Base-by-base conservation (phyloP, 2,113 vertebrate species). In the Chionis minor region DNA sequence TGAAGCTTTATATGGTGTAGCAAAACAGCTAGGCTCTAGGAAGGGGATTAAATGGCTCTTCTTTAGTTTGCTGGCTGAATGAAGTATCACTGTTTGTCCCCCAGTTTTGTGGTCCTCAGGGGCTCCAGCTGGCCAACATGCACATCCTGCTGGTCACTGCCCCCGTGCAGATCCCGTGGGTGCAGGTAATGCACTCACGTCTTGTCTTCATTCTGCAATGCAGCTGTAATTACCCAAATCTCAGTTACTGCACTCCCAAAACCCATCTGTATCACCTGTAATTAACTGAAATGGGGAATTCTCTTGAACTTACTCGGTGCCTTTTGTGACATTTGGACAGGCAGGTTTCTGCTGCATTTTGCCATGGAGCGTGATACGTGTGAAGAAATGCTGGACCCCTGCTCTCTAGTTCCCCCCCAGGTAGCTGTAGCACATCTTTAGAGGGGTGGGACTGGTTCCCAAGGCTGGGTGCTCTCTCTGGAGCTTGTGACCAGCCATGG, bases 131-230 rank as follows among this genome's bases (percentile, higher is more conserved):
- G 56, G 38, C 73, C 44, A 55, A 0, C 33, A 15, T 2, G 5
- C 35, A 8, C 28, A 14, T 21, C 27, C 55, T 77, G 71, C 49
- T 91, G 55, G 19, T 62, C 67, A 30, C 59, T 67, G 63, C 40
- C 81, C 45, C 1, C 0, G 0, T 1, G 30, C 69, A 89, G 62
- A 11, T 13, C 24, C 45, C 0, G 1, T 19, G 44, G 40, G 49
- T 33, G 26, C 30, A 70, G 49, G 33, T 35, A 54, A 58, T 5
- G 33, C 0, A 0, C 74, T 77, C 44, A 10, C 7, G 21, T 54
- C 79, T 66, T 73, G 61, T 9, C 74, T 81, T 86, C 42, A 17
- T 59, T 65, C 62, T 32, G 1, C 62, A 79, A 8, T 23, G 33
- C 40, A 44, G 1, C 40, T 85, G 19, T n/a, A 73, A 62, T 83